Percentiles rank a stretch among this genome's conserved stretches.
These are phyloP conservation scores for Aurelia aurita complex sp. Pacific DNA, from an alignment of 30 jellyfish, hydroid and myxozoan genomes.

Conservation along the genomic window DNA sequence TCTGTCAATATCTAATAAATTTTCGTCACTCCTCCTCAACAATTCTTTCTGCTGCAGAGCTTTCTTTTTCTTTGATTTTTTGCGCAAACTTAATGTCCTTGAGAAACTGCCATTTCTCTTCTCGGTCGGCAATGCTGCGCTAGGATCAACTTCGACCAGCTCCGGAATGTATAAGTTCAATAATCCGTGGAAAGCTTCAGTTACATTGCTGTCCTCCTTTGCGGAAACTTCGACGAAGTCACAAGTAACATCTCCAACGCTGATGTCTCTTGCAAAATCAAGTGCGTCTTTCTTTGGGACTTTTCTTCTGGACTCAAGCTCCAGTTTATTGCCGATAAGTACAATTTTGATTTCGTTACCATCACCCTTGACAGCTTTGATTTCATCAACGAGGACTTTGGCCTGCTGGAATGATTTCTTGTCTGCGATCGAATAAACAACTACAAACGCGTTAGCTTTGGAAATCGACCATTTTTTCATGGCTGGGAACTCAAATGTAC, in stretches of 20 bases:
- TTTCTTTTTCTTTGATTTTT: conserved; percentile 21
- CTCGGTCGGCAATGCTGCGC: conserved; percentile 14
- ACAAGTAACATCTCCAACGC: conserved; percentile 69
- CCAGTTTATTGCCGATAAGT: conserved; percentile 89
- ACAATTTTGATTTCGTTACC: conserved; percentile 74
- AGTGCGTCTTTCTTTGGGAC: conserved; percentile 74
- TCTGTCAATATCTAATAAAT: conserved; percentile 39
- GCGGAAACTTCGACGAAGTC: conserved; percentile 90
- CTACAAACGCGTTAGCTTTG: conserved; percentile 93
- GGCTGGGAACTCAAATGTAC: conserved; percentile 96
- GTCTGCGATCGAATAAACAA: conserved; percentile 86
- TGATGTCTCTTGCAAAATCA: conserved; percentile 61
- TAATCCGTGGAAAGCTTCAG: conserved; percentile 72
- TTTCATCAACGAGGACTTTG: conserved; percentile 68
- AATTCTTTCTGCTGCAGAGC: conserved; percentile 19
- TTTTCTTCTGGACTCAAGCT: conserved; percentile 58
- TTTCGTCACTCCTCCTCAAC: conserved; percentile 59
- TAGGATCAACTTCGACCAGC: conserved; percentile 16
- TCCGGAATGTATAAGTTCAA: conserved; percentile 86
- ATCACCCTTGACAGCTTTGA: conserved; percentile 59
- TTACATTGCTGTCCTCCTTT: conserved; percentile 66
- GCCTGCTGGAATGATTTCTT: conserved; percentile 84
- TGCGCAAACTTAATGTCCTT: conserved; percentile 37
- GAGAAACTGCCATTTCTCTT: conserved; percentile 62
- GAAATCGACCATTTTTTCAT: conserved; percentile 92